Percentiles rank a stretch among this genome's conserved stretches.
Evolutionary conservation across 2,113 vertebrate genomes (phyloP).

Genomic region (Electrona antarctica): DNA sequence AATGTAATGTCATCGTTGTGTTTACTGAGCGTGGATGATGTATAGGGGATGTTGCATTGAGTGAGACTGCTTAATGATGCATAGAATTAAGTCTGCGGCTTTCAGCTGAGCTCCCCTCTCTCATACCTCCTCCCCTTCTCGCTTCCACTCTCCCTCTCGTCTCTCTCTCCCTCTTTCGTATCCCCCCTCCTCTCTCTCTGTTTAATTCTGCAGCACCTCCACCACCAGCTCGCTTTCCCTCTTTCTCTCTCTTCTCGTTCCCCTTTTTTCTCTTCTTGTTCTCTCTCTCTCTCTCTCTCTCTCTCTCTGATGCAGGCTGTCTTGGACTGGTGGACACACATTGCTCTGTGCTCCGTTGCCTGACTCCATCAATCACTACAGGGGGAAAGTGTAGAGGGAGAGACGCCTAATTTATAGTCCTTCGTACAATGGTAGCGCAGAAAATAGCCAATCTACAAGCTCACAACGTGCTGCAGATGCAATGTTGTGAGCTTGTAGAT

Average conservation of each 20-base stretch:
- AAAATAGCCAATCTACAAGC: too few species aligned
- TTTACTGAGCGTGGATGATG: constrained; percentile 98
- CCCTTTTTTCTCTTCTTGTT: not conserved
- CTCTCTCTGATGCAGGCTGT: constrained; percentile 70
- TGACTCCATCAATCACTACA: constrained; percentile 81
- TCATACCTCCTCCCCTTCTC: constrained; percentile 49
- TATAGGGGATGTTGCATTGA: constrained; percentile 96
- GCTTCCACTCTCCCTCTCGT: constrained; percentile 56
- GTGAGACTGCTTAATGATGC: constrained; percentile 98
- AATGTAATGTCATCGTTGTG: constrained; percentile 98
- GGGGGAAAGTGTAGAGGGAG: constrained; percentile 64
- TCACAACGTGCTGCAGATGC: too few species aligned
- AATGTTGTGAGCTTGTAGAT: too few species aligned
- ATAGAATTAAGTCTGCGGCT: constrained; percentile 97
- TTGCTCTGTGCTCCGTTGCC: constrained; percentile 79
- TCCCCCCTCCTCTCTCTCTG: constrained; percentile 27
- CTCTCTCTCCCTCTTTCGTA: constrained; percentile 46
- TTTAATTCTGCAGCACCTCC: too few species aligned
- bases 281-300: constrained; percentile 48
- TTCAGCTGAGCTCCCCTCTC: constrained; percentile 93
- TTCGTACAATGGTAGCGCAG: too few species aligned
- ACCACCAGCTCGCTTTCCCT: not conserved
- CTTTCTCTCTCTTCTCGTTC: not conserved
- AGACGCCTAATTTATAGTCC: constrained; percentile 10
- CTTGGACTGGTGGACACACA: constrained; percentile 81